These are phyloP conservation scores for Toxotes lorentzi DNA, from an alignment of 2,797 vertebrate species.

Conservation along the genomic window DNA sequence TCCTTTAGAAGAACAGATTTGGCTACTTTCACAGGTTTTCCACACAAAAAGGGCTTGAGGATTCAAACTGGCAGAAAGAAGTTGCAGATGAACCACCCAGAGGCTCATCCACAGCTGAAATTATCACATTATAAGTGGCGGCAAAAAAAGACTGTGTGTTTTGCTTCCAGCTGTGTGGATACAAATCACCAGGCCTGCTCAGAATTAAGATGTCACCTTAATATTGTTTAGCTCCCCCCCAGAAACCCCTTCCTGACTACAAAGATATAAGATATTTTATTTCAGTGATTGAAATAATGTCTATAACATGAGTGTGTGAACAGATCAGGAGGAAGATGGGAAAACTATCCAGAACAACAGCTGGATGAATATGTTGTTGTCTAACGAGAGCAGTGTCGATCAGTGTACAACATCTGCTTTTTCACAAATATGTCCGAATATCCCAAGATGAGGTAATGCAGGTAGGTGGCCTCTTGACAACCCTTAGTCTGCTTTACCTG, in stretches of 20 bases:
- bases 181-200: slow-evolving; percentile 8
- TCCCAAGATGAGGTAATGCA: slow-evolving; percentile 66
- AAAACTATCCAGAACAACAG: slow-evolving; percentile 5
- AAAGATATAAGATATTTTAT: neutral
- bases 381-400: slow-evolving; percentile 21
- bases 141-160: slow-evolving; percentile 36
- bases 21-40: slow-evolving; percentile 40
- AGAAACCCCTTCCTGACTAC: neutral
- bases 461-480: slow-evolving; percentile 64
- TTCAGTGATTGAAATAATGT: slow-evolving; percentile 16
- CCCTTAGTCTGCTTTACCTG: slow-evolving; percentile 36
- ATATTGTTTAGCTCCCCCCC: neutral
- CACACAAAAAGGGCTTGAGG: neutral
- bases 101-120: slow-evolving; percentile 54
- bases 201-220: slow-evolving; percentile 6
- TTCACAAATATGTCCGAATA: slow-evolving; percentile 4
- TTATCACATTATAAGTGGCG: slow-evolving; percentile 62
- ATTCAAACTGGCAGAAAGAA: slow-evolving; percentile 45
- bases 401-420: slow-evolving; percentile 39
- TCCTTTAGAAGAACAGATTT: slow-evolving; percentile 36
- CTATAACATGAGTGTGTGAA: neutral
- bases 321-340: neutral
- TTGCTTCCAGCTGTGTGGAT: slow-evolving; percentile 35
- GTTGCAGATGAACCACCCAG: slow-evolving; percentile 45
- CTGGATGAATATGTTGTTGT: slow-evolving; percentile 8